Evolutionary conservation across 2,888 invertebrate genomes (phyloP), one percentile per base, ranked within the genome.

Genomic region (Papilio protenor): DNA sequence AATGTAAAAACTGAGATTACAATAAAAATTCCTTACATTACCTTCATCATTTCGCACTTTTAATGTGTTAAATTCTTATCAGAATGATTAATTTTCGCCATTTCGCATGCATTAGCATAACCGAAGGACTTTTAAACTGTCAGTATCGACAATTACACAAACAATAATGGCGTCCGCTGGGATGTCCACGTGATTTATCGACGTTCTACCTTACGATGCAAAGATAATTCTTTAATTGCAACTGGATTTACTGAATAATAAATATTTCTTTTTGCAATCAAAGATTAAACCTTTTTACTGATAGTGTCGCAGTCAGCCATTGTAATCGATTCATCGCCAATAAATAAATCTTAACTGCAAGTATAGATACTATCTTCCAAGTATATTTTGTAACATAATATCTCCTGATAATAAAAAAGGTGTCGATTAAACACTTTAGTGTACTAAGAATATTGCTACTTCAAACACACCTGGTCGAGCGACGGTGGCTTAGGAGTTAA

Each of bases 61-160:
- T 79, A 73, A 79, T 52, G 18, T 55, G 71, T 66, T 49, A 69
- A 80, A 84, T 82, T 84, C 84, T 84, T 84, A 84, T 84, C 83
- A 85, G 86, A 86, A 86, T 87, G 87, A 87, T 88, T 87, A 89
- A 90, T 87, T 45, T 89, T 83, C 83, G 83, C 84, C 84, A 86
- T 87, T 88, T 85, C 85, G 87, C 86, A 88, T 87, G 84, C 88
- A 91, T 92, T 92, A 90, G 89, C 89, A 90, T 91, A 88, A 89
- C 88, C 88, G 88, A 85, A 81, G 82, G 83, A 80, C 59, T 79
- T 59, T 76, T 73, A 79, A 78, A 88, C 87, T 88, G 88, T 87
- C 85, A 83, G 86, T 82, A 86, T 85, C 82, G 86, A 86, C 88
- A 92, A 93, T 93, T 93, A 93, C 90, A 89, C 89, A 90, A 92